These are phyloP conservation scores for Puma concolor DNA, from an alignment of 2,113 vertebrate genomes.

Conservation along the genomic window DNA sequence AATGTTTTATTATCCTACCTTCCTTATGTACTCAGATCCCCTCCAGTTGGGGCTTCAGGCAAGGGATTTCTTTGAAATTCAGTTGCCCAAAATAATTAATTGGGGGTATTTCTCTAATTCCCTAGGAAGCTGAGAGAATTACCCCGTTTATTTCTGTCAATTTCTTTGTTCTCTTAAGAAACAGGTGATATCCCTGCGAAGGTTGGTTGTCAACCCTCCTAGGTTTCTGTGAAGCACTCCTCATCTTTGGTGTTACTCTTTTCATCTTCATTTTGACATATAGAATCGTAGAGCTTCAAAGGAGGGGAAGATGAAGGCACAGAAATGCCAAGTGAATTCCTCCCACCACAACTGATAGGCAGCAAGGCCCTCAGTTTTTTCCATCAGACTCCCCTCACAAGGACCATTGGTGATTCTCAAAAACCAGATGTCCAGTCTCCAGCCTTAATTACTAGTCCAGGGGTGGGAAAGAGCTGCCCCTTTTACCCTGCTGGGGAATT, in stretches of 20 bases:
- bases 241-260: background rate
- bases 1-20: background rate
- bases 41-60: background rate
- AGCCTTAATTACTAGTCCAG: background rate
- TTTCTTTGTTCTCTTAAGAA: slow-evolving; percentile 46
- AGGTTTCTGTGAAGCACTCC: background rate
- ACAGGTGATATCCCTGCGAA: background rate
- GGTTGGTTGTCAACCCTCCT: background rate
- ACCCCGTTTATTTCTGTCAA: background rate
- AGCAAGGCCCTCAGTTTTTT: background rate
- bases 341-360: background rate
- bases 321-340: background rate
- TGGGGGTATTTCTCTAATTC: background rate
- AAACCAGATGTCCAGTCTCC: background rate
- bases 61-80: background rate
- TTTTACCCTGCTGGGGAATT: background rate
- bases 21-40: background rate
- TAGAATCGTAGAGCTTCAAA: background rate
- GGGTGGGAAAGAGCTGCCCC: background rate
- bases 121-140: background rate
- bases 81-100: background rate
- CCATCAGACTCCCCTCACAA: background rate
- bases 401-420: background rate
- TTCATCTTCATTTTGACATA: background rate
- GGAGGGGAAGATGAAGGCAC: background rate